Conservation (phyloP, 2,888 invertebrate species). For the Drosophila ochracea region DNA sequence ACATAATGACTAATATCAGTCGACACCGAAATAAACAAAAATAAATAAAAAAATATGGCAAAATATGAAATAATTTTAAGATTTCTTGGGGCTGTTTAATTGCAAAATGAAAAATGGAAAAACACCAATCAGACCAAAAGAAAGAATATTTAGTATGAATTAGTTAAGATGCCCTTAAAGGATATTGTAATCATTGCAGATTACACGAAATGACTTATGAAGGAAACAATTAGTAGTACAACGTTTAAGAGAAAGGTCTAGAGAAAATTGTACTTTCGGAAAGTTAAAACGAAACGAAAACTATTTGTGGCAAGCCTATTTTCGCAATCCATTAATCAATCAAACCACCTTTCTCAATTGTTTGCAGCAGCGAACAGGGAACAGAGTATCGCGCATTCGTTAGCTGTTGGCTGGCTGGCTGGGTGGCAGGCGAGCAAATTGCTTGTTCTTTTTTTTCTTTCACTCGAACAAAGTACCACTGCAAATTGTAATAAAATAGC, state of each 20-base stretch:
- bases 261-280: neutral
- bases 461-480: slow-evolving; percentile 45
- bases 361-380: neutral
- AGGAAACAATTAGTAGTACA: neutral
- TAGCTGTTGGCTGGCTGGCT: neutral
- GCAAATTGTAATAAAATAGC: slow-evolving; percentile 42
- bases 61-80: neutral
- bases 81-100: neutral
- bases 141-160: neutral
- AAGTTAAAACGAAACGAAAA: slow-evolving; percentile 2
- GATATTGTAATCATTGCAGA: neutral
- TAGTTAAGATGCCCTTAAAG: neutral
- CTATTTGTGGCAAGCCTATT: neutral
- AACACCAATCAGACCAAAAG: neutral
- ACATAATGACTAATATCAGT: too few species aligned
- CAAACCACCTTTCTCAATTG: neutral
- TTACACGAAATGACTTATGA: neutral
- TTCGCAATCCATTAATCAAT: slow-evolving; percentile 4
- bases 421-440: neutral
- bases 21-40: neutral
- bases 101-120: neutral
- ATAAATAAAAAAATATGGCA: neutral
- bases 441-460: slow-evolving; percentile 28
- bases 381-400: neutral
- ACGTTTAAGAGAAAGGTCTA: neutral